Base-by-base conservation (phyloP, 2,113 vertebrate genomes). In the Labrus mixtus region DNA sequence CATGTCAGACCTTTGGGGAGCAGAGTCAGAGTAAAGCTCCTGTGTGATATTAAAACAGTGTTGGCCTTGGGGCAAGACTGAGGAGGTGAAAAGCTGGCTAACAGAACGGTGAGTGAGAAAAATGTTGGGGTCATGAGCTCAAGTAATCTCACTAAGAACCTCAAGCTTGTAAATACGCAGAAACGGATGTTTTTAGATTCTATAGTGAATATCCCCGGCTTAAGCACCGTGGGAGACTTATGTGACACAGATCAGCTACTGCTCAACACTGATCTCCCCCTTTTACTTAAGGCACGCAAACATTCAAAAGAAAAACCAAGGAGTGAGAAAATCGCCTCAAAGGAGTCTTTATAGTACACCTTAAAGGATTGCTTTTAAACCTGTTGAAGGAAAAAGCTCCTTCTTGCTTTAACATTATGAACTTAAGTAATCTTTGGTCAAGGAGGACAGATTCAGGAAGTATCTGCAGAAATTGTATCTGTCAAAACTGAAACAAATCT, bases 1-100 rank as follows among this genome's bases (percentile, higher is more conserved):
- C 33, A 22, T 8, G 23, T 64, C 53, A 36, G 64, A 64, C 54
- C 51, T 33, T 33, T 33, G 29, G 48, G 56, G 79, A 63, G 0
- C 29, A 16, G 29, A 8, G 72, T 57, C 0, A 56, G 16, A 4
- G 16, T 41, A 17, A 77, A 0, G 19, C 33, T n/a, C 13, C n/a
- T 23, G 65, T 73, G 37, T 39, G 68, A 56, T 57, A 59, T 39
- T 74, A 25, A 77, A 68, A 59, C 20, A 20, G 17, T 37, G 25
- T 4, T 23, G 51, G 64, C n/a, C 51, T 33, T 36, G 23, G 13
- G 46, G 62, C 19, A 63, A 63, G 17, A 36, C 8, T 54, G n/a
- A 62, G 48, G 39, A 41, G 22, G 39, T 54, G 16, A 7, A 13
- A 17, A 0, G 10, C 41, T 39, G 19, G 45, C 17, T 16, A 29